Base-by-base conservation (phyloP, 2,113 vertebrate species). In the Burhinus bistriatus region DNA sequence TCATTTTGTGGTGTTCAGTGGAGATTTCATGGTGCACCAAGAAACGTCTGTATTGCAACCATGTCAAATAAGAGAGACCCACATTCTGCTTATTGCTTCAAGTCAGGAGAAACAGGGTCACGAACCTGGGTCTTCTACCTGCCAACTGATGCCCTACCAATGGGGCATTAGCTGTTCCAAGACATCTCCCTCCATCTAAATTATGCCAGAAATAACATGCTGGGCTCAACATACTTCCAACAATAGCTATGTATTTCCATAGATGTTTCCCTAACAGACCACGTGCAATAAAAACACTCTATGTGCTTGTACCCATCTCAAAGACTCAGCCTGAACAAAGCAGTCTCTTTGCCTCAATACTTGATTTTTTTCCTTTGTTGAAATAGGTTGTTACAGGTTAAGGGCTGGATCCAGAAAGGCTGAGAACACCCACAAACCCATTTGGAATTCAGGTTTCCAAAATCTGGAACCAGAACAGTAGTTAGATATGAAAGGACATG, bases 381-480 rank as follows among this genome's bases (percentile, higher is more conserved):
- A 14, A 80, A 55, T 2, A n/a, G 29, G 51, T 40, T 83, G 34
- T 47, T 79, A 29, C 9, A 44, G 58, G 44, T 78, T 81, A 61
- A 64, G 44, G 11, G 10, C 34, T 80, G 71, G 69, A 81, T 47
- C 45, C 81, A 93, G 70, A 49, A 69, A 65, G 54, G 38, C 42
- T 79, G 78, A 72, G 78, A 94, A 92, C 70, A 88, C 71, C 85
- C 95, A 88, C 58, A 83, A 86, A 62, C 26, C 51, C n/a, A 6
- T 45, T 15, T 91, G 75, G 89, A 91, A 96, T 38, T 22, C 68
- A 49, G 42, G 44, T 65, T 83, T 95, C 62, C 64, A 87, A 91
- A 83, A 57, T 5, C 62, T 85, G 75, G 87, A 73, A 84, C n/a
- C 59, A 80, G 84, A 91, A 91, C 91, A 40, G 94, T 89, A 95